A percentile compares a stretch with the other conserved stretches of the same genome.
Conservation (phyloP, 2,797 vertebrate genomes). For the Sebastes diploproa region DNA sequence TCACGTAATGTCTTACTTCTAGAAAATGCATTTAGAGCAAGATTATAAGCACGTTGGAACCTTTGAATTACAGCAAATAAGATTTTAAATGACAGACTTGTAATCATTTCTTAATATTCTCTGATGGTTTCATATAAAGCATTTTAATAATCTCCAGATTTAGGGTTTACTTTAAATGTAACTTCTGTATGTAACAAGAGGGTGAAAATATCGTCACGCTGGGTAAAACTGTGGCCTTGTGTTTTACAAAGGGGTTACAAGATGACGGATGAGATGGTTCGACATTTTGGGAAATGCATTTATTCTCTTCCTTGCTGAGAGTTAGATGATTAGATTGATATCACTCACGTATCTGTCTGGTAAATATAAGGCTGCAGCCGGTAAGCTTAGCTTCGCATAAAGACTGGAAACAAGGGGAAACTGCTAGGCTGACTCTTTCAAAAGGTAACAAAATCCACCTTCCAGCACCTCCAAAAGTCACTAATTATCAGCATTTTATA, state of each 20-base stretch:
- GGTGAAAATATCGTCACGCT: background rate
- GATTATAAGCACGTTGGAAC: background rate
- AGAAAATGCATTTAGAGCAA: conserved; percentile 7
- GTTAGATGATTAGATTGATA: background rate
- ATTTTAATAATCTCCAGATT: background rate
- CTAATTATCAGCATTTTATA: background rate
- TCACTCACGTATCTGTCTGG: background rate
- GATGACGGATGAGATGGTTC: background rate
- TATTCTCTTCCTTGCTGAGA: background rate
- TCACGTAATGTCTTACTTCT: conserved; percentile 16
- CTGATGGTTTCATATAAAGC: background rate
- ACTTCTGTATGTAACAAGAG: background rate
- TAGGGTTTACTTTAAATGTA: background rate
- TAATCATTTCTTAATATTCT: background rate
- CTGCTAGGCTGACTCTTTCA: too few species aligned
- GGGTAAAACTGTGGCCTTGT: background rate
- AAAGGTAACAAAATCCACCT: too few species aligned
- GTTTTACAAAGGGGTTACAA: background rate
- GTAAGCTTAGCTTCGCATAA: too few species aligned
- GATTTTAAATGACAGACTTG: background rate
- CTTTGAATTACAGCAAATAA: background rate
- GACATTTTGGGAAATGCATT: background rate
- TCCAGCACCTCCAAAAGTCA: too few species aligned
- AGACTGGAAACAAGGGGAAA: too few species aligned
- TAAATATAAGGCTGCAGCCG: too few species aligned